phyloP scores from a whole-genome alignment of 2,797 vertebrate genomes.

The Sebastes variabilis region DNA sequence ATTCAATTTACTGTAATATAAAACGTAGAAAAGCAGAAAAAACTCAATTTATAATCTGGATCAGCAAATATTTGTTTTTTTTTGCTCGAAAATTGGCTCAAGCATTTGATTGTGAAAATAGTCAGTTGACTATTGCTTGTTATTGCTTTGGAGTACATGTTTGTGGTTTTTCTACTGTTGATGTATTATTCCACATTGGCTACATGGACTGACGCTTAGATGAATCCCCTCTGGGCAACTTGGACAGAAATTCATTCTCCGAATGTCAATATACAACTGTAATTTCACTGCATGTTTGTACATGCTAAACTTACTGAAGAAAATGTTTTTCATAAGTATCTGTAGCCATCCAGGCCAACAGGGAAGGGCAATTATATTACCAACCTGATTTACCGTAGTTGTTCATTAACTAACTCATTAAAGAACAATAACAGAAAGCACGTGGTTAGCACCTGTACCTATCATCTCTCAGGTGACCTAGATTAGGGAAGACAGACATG shows the following conservation, averaged over 20 bases:
- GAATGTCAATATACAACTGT: background rate
- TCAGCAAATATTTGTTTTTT: background rate
- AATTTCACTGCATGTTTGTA: background rate
- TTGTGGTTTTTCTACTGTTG: too few relatives aligned
- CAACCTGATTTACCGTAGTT: background rate
- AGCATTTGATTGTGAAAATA: too few relatives aligned
- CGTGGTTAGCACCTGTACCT: background rate
- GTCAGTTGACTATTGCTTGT: too few relatives aligned
- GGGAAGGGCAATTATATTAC: background rate
- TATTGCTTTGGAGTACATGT: too few relatives aligned
- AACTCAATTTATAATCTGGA: background rate
- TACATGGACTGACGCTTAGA: too few relatives aligned
- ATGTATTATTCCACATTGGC: too few relatives aligned
- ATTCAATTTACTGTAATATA: background rate
- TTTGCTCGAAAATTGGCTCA: background rate
- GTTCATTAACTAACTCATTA: constrained; percentile 4
- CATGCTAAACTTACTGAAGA: background rate
- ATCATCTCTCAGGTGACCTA: background rate
- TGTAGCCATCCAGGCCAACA: background rate
- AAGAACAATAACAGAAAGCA: constrained; percentile 1
- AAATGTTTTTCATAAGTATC: background rate
- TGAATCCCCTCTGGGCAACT: too few relatives aligned
- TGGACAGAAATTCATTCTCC: too few relatives aligned
- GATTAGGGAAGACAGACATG: background rate
- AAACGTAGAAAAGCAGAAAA: background rate